Conservation (phyloP, 2,113 vertebrate genomes). For the Emberiza fucata region DNA sequence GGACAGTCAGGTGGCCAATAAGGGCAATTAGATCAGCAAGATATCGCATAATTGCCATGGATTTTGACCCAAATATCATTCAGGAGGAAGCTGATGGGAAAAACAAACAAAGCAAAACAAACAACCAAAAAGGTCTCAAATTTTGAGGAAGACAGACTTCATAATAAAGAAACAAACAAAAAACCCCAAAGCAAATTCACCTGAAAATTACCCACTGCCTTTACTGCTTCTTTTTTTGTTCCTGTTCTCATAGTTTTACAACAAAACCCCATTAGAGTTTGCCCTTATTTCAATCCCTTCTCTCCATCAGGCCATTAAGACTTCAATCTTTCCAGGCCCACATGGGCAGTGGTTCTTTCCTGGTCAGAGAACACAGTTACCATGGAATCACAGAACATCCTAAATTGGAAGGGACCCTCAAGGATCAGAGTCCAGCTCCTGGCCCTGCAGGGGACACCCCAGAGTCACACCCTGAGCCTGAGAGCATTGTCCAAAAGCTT, state of each 20-base stretch:
- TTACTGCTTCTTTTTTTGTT: neutral
- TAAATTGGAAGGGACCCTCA: rapidly evolving
- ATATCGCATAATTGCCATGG: neutral
- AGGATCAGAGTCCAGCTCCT: neutral
- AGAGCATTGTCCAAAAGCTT: rapidly evolving
- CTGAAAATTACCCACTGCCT: neutral
- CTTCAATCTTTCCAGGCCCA: neutral
- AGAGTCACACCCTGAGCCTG: rapidly evolving
- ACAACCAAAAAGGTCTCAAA: neutral
- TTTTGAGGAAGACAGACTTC: neutral
- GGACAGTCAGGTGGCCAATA: neutral
- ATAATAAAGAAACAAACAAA: neutral
- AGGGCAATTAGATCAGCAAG: neutral
- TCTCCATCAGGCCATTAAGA: neutral
- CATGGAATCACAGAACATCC: neutral
- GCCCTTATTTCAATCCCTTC: neutral
- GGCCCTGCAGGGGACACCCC: neutral
- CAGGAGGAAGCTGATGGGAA: neutral
- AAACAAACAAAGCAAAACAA: neutral
- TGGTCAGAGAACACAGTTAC: neutral
- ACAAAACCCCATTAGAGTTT: neutral
- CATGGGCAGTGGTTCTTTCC: neutral
- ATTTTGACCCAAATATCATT: neutral
- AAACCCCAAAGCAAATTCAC: rapidly evolving
- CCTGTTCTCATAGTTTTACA: neutral